Conservation (phyloP, 2,888 invertebrate genomes). For the Phasia obesa region DNA sequence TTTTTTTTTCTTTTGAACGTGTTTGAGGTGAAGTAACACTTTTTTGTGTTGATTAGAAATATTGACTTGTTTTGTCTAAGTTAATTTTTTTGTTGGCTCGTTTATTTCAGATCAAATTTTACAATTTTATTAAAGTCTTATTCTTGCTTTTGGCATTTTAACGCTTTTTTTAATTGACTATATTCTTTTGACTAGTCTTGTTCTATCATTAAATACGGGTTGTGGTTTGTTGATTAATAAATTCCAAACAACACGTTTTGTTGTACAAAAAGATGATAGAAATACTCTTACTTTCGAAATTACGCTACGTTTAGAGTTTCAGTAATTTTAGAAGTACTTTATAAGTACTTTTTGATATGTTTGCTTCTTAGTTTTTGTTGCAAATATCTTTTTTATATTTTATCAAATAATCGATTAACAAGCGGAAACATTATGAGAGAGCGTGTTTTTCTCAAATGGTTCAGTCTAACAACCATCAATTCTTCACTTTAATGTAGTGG, state of each 20-base stretch:
- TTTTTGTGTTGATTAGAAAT: constrained; percentile 51
- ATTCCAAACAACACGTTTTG: constrained; percentile 60
- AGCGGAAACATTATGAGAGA: no score
- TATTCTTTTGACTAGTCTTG: not conserved
- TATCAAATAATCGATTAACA: no score
- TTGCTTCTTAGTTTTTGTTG: no score
- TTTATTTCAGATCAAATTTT: constrained; percentile 20
- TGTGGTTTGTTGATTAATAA: constrained; percentile 5
- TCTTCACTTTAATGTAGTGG: no score
- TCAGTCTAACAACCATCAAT: no score
- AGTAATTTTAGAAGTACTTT: no score
- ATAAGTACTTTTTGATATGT: no score
- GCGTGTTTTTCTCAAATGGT: no score
- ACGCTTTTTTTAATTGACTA: not conserved
- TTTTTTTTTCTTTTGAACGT: constrained; percentile 50
- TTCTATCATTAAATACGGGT: not conserved
- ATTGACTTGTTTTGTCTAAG: constrained; percentile 53
- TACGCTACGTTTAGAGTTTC: not conserved
- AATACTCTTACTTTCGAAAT: not conserved
- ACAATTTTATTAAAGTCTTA: constrained; percentile 14
- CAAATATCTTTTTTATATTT: no score
- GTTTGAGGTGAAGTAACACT: constrained; percentile 69
- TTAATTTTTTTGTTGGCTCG: not conserved
- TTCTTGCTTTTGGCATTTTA: constrained; percentile 10
- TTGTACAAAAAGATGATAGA: constrained; percentile 31